Evolutionary conservation across 2,113 vertebrate genomes (phyloP), one percentile per base, ranked within the genome.

Genomic region (Dipodomys stephensi): DNA sequence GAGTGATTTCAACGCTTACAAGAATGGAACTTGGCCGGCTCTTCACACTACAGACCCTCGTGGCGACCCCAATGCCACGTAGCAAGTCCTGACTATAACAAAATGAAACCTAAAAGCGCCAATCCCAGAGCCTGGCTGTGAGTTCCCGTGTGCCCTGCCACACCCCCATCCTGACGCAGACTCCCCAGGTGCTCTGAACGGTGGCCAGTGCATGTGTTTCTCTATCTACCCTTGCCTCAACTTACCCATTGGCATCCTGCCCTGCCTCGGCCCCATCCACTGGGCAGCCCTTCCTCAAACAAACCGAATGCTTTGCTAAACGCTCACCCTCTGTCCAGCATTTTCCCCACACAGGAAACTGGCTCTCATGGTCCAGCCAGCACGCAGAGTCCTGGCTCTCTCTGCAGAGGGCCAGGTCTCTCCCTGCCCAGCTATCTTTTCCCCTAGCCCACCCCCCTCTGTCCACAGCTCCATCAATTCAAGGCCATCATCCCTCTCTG

Each of bases 391-490:
- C 49, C 20, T 4, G 60, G 19, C 57, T 64, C 69, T 35, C 27
- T 46, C 39, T n/a, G 7, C 39, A 1, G 2, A 1, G 10, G 8
- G n/a, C 71, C 12, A 49, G 13, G 15, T 57, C n/a, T 25, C 46
- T 30, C 44, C 44, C 25, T 20, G 0, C 3, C 0, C 0, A 9
- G 49, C 32, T 1, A 7, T 39, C 62, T 60, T 35, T 44, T 62
- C n/a, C 28, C 28, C 3, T 3, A 27, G 15, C 27, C n/a, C 3
- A 1, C 22, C 65, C n/a, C 64, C 7, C 64, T 39, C 78, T 16
- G 28, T 6, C 15, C 46, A 62, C 8, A 32, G 60, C 13, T 9
- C 4, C 0, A 27, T 39, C 23, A 6, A 6, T 44, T 8, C 22
- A 22, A 30, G 62, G 6, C 74, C 53, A 8, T 18, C 30, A 0